These are phyloP conservation scores for Drosophila colorata DNA, from an alignment of 2,888 invertebrate species.

Conservation along the genomic window DNA sequence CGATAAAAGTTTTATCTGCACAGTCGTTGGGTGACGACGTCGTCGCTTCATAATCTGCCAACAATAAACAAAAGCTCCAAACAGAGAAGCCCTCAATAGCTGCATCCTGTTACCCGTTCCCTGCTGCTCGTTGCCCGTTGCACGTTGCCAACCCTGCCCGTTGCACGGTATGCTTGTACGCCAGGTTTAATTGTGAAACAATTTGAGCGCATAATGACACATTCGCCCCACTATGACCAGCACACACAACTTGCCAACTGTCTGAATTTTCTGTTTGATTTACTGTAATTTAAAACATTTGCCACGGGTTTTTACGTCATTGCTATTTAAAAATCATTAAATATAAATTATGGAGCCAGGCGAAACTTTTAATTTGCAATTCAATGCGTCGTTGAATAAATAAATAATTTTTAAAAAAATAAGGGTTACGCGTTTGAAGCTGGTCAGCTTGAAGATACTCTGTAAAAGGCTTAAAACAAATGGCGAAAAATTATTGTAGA, in stretches of 20 bases:
- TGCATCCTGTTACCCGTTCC: slow-evolving; percentile 21
- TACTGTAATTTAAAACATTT: slow-evolving; percentile 65
- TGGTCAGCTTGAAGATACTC: slow-evolving; percentile 6
- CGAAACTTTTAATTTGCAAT: slow-evolving; percentile 62
- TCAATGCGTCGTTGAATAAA: slow-evolving; percentile 53
- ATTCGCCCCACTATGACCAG: slow-evolving; percentile 36
- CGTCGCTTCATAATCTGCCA: slow-evolving; percentile 64
- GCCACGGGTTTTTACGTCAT: slow-evolving; percentile 43
- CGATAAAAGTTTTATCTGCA: slow-evolving; percentile 66
- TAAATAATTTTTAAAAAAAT: slow-evolving; percentile 34
- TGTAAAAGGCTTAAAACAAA: background rate
- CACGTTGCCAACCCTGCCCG: background rate
- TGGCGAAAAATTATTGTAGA: background rate
- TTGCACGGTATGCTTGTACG: slow-evolving; percentile 11
- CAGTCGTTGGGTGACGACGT: slow-evolving; percentile 40
- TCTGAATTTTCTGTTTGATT: slow-evolving; percentile 55
- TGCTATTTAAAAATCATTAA: slow-evolving; percentile 63
- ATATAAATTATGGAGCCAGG: slow-evolving; percentile 56
- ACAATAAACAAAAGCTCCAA: slow-evolving; percentile 67
- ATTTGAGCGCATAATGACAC: slow-evolving; percentile 67
- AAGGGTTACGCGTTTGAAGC: background rate
- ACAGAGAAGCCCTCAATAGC: slow-evolving; percentile 33
- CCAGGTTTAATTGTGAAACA: slow-evolving; percentile 68
- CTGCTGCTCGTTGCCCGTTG: too few relatives aligned
- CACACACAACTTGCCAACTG: slow-evolving; percentile 15